Evolutionary conservation across 2,113 vertebrate species (phyloP), one percentile per base, ranked within the genome.

Genomic region (Mesitornis unicolor): DNA sequence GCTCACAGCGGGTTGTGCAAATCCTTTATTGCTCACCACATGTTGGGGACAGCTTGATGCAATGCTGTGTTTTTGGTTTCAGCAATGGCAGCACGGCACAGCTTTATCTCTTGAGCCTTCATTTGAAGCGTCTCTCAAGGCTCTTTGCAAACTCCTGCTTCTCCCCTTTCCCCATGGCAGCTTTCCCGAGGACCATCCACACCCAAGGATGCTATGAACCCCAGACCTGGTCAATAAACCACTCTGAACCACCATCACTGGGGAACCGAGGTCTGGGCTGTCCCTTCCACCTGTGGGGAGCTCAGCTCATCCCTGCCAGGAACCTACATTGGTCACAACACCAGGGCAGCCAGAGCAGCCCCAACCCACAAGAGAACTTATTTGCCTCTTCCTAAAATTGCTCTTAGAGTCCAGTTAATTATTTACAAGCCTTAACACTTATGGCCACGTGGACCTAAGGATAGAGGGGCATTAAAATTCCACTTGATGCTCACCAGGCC

Each of bases 401-500:
- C 82, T 76, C 82, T 84, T 6, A 35, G 70, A 45, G 40, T 21
- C 25, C 61, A 48, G 82, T 96, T 82, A 94, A 93, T 96, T 92
- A 91, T 89, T 96, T 59, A 82, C 65, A 59, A 95, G 80, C 77
- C 82, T 89, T 77, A 90, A 86, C 59, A 50, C 45, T 80, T 76
- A 33, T 0, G 4, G 81, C 84, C 67, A 75, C 43, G 25, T 11
- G n/a, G 80, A 85, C 64, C 86, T 56, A 51, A 74, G 91, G 67
- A 63, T 35, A 47, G 96, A 76, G 82, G 45, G 76, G 71, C 81
- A 82, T 94, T 95, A 95, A 92, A 94, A 95, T 97, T 87, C 94
- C 79, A 89, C 97, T 97, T 96, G 96, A 94, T 95, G 91, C 85
- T 97, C 83, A 85, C 96, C 93, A 93, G 83, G 86, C 84, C 94